Percentiles rank a stretch among this genome's conserved stretches.
Evolutionary conservation across 2,888 invertebrate species (phyloP).

Genomic region (Ochropleura plecta): DNA sequence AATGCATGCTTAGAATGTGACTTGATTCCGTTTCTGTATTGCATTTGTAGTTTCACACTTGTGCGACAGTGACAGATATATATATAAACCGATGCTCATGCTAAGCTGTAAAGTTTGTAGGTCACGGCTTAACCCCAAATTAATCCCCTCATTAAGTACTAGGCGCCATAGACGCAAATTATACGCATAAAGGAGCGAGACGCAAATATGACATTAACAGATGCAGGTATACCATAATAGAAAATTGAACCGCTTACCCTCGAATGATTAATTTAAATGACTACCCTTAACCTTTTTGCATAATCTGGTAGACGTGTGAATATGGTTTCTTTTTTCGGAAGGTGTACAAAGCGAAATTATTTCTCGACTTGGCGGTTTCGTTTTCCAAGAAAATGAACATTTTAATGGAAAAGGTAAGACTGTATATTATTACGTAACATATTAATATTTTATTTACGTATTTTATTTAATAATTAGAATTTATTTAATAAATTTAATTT

Average conservation of each 20-base stretch:
- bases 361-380: slow-evolving; percentile 7
- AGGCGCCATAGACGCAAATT: not conserved
- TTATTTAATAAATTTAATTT: no score
- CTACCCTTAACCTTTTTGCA: not conserved
- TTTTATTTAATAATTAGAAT: no score
- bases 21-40: not conserved
- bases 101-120: not conserved
- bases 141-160: slow-evolving; percentile 17
- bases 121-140: slow-evolving; percentile 7
- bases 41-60: not conserved
- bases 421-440: not conserved
- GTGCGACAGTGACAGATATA: not conserved
- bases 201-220: not conserved
- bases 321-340: slow-evolving; percentile 17
- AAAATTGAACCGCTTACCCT: not conserved
- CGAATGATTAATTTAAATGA: slow-evolving; percentile 31
- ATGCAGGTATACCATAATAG: not conserved
- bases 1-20: not conserved
- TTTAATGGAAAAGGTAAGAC: slow-evolving; percentile 16
- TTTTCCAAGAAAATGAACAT: slow-evolving; percentile 21
- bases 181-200: not conserved
- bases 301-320: slow-evolving; percentile 38
- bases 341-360: slow-evolving; percentile 16
- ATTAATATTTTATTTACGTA: not conserved
- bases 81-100: not conserved